Base-by-base conservation (phyloP, 53 echinoderm and acorn worm genomes). In the Arbacia lixula region DNA sequence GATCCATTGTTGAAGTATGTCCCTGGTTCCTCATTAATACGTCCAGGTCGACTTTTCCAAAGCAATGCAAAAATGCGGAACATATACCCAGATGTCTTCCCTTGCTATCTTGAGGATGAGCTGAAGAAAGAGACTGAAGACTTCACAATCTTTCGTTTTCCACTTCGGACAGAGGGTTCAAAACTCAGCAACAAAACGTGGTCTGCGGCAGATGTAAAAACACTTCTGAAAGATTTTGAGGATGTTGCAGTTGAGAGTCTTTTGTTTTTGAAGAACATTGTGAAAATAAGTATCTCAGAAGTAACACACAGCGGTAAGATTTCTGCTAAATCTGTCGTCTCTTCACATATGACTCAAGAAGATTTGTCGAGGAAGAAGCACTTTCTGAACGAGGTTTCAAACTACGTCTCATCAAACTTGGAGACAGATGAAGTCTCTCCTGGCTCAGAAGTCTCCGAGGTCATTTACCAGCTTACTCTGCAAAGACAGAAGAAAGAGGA, bases 91-190 rank as follows among this genome's bases (percentile, higher is more conserved):
- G 94, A 97, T 68, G 69, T 86, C 58, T 60, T 92, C 14, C 50
- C 53, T 26, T 85, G 94, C 20, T 94, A 87, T 66, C 72, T 88
- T 8, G 85, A 87, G 40, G 91, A 90, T 32, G 34, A 34, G 12
- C 80, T 88, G 16, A 42, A 53, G 25, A 69, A 90, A 17, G 30
- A 53, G 10, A 16, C 57, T 9, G 33, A 67, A 14, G 71, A 80
- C 16, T 90, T 85, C 11, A 92, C 98, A 5, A 34, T 98, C 53
- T 98, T 98, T 60, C 86, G 98, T 20, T 90, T 98, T 40, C 98
- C 98, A 21, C 76, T 98, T 12, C 64, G 98, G 10, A 38, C 33
- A 21, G 46, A 53, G 36, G 28, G 40, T 21, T 94, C 94, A 8
- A 64, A 52, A 11, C 81, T 98, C 34, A 85, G 89, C 51, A 3